phyloP scores from a whole-genome alignment of 2,888 invertebrate species.

The Cantharis rufa region DNA sequence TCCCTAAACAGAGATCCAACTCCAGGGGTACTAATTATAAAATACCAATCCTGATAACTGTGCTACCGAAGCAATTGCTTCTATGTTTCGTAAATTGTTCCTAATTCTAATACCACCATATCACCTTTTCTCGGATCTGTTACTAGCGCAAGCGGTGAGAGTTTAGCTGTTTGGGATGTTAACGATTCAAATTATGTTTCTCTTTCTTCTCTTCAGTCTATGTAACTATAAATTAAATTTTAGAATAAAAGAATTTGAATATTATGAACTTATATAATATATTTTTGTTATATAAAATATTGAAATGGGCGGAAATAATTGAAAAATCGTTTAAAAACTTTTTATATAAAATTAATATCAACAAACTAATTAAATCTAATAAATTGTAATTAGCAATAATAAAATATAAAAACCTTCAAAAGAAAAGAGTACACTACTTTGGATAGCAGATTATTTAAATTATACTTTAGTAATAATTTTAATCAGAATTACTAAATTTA shows the following conservation, averaged over 20 bases:
- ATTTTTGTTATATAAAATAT: background rate
- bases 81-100: background rate
- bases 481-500: too few species aligned
- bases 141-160: background rate
- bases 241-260: background rate
- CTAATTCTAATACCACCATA: background rate
- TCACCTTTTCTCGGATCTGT: background rate
- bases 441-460: too few species aligned
- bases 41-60: background rate
- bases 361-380: too few species aligned
- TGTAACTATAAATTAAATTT: too few species aligned
- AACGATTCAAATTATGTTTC: background rate
- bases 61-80: background rate
- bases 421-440: too few species aligned
- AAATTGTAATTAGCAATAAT: too few species aligned
- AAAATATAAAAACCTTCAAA: too few species aligned
- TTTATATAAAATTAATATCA: too few species aligned
- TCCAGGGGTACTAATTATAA: background rate
- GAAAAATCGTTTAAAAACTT: too few species aligned
- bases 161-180: background rate
- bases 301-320: too few species aligned
- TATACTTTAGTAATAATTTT: too few species aligned
- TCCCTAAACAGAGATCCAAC: background rate
- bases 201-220: background rate
- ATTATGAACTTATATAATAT: too few species aligned